Conservation (phyloP, 2,888 invertebrate species). For the Muschampia plurimacula region DNA sequence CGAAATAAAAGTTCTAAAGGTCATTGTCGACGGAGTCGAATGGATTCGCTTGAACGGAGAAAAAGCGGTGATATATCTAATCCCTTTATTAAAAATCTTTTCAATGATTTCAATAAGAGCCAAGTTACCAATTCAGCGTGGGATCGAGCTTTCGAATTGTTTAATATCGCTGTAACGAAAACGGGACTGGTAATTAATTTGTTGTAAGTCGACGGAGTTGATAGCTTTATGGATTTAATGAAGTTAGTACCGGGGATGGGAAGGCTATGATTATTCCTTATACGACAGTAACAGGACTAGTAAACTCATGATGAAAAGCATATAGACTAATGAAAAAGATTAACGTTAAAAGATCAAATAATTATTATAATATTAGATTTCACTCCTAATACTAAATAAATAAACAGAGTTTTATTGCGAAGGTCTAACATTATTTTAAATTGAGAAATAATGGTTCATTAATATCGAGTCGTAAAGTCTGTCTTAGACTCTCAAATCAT, state of each 20-base stretch:
- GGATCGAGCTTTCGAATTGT: constrained; percentile 31
- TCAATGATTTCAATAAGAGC: constrained; percentile 34
- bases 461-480: constrained; percentile 10
- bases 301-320: neutral
- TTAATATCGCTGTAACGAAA: constrained; percentile 25
- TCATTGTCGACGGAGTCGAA: constrained; percentile 52
- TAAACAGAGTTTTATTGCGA: constrained; percentile 1
- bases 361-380: neutral
- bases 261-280: constrained; percentile 22
- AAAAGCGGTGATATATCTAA: constrained; percentile 39
- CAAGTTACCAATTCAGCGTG: constrained; percentile 22
- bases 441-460: constrained; percentile 19
- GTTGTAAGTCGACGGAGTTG: constrained; percentile 16
- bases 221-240: constrained; percentile 30
- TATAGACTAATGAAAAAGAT: neutral
- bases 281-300: neutral
- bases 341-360: neutral
- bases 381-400: neutral
- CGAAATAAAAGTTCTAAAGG: constrained; percentile 50
- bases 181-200: constrained; percentile 31
- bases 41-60: constrained; percentile 36
- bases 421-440: constrained; percentile 3
- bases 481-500: neutral
- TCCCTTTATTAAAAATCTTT: constrained; percentile 34
- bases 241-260: constrained; percentile 22